Evolutionary conservation across 2,797 vertebrate species (phyloP).

Genomic region (Chiroxiphia lanceolata): DNA sequence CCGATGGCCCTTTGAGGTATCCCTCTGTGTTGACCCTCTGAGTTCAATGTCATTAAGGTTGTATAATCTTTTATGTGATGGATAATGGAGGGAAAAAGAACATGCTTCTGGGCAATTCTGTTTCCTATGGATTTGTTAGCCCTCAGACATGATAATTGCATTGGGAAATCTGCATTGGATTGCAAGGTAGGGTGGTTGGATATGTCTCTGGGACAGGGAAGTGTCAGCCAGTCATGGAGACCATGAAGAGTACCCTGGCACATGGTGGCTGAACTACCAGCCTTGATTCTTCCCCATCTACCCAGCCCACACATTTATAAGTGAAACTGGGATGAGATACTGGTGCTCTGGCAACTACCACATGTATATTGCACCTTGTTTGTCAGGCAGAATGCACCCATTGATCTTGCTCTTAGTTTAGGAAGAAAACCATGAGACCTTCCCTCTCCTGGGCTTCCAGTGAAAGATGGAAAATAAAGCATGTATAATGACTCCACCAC

Average conservation of each 20-base stretch:
- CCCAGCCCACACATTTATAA: not conserved
- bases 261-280: not conserved
- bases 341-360: not conserved
- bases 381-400: not conserved
- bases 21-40: not conserved
- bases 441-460: not conserved
- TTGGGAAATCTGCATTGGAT: not conserved
- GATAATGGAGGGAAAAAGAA: not conserved
- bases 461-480: not conserved
- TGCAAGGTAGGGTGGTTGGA: not conserved
- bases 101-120: not conserved
- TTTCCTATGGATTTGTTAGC: not conserved
- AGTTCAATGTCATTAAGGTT: not conserved
- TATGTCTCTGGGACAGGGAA: not conserved
- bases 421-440: not conserved
- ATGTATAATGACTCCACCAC: not conserved
- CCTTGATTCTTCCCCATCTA: fast-evolving
- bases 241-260: not conserved
- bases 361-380: not conserved
- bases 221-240: fast-evolving
- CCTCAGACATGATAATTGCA: not conserved
- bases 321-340: not conserved
- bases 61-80: not conserved
- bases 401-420: not conserved
- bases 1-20: not conserved